Conservation (phyloP, 2,113 vertebrate genomes). For the Seriola rivoliana region DNA sequence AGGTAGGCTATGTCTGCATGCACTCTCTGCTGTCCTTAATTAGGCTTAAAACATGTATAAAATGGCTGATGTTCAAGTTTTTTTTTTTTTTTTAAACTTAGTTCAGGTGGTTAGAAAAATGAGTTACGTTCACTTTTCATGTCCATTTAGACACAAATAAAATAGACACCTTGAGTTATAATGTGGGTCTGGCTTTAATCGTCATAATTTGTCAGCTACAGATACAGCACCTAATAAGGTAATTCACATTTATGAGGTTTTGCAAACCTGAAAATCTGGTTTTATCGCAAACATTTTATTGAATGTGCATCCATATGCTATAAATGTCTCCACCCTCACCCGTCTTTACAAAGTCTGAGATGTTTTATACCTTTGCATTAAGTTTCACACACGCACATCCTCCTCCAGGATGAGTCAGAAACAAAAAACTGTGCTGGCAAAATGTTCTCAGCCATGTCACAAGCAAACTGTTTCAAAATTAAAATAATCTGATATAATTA, state of each 20-base stretch:
- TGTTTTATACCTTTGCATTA: background rate
- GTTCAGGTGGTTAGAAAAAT: background rate
- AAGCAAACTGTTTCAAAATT: background rate
- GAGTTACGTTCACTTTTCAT: too few relatives aligned
- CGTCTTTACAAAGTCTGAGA: background rate
- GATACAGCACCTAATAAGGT: background rate
- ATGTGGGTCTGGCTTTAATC: background rate
- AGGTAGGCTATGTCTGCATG: background rate
- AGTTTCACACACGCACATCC: background rate
- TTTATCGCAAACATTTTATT: conserved; percentile 1
- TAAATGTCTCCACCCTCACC: background rate
- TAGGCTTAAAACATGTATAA: background rate
- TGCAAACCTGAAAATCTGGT: background rate
- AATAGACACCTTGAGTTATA: background rate
- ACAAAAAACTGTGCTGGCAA: background rate
- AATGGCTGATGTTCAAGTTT: background rate
- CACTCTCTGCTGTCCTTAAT: background rate
- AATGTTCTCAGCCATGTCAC: too few relatives aligned
- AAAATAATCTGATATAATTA: background rate
- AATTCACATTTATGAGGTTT: background rate
- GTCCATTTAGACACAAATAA: background rate
- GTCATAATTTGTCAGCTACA: background rate
- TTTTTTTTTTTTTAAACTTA: background rate
- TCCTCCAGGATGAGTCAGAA: background rate
- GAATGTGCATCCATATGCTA: background rate